Conservation (phyloP, 2,113 vertebrate species). For the Sardina pilchardus region DNA sequence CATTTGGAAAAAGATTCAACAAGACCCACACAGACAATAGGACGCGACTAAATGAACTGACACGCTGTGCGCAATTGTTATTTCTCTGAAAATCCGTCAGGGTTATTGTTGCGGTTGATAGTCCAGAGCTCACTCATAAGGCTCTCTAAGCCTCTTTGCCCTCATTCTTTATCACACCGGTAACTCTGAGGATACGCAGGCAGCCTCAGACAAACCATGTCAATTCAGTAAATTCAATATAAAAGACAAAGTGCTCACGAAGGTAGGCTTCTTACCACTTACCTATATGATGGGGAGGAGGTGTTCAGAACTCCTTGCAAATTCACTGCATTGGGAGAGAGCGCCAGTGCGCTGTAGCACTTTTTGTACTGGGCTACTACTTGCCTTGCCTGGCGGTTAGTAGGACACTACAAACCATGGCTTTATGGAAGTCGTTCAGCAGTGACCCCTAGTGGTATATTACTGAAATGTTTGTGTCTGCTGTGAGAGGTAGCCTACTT, state of each 20-base stretch:
- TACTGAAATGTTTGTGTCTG: not conserved
- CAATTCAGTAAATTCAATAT: not conserved
- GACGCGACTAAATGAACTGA: not conserved
- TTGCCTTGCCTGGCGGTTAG: conserved; percentile 17
- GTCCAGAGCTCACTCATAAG: conserved; percentile 56
- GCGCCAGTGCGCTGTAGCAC: not conserved
- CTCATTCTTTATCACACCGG: conserved; percentile 63
- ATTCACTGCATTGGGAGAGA: not conserved
- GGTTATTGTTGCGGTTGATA: conserved; percentile 37
- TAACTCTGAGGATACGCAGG: not conserved
- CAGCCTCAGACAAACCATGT: not conserved
- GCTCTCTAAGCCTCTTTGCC: conserved; percentile 70
- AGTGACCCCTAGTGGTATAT: conserved; percentile 62
- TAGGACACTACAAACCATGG: not conserved
- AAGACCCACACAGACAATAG: not conserved
- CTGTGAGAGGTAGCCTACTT: too few species aligned
- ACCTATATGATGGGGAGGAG: not conserved
- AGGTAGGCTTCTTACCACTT: conserved; percentile 17
- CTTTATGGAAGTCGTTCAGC: conserved; percentile 27
- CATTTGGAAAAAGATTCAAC: not conserved
- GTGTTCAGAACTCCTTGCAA: not conserved
- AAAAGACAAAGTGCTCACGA: not conserved
- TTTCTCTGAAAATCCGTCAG: not conserved
- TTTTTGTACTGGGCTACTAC: not conserved
- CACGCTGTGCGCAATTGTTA: not conserved